Base-by-base conservation (phyloP, 2,888 invertebrate genomes). In the Dasysyrphus tricinctus region DNA sequence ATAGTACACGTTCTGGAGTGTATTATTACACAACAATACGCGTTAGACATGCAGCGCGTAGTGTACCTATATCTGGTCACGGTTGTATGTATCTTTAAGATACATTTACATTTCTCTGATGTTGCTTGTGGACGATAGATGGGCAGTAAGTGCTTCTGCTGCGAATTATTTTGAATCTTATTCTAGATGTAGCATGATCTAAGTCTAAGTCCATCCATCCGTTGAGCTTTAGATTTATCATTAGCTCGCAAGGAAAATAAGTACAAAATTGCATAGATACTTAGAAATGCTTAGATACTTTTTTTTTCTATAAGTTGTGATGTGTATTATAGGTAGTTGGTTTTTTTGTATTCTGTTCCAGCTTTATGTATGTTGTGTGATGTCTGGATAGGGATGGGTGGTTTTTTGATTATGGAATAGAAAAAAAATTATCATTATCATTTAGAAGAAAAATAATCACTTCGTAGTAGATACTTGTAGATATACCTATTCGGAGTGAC, bases 351-450 rank as follows among this genome's bases (percentile, higher is more conserved):
- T 69, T 32, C 49, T 57, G 11, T 32, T 63, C 14, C 12, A 47
- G 14, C 37, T 44, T n/a, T 47, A 32, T 19, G 16, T 44, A 19
- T 75, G 77, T 77, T 77, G 75, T 76, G 77, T 79, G 72, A 61
- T 73, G 61, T 74, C 57, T 72, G 65, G 86, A 79, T 73, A 82
- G 72, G 86, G 86, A 86, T 86, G 86, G 86, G 47, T 86, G 82
- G 42, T 74, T 74, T 77, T 81, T 81, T 85, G 77, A 85, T 85
- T 85, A 81, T 80, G 76, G 67, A 84, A 80, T 57, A 76, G 69
- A 73, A 73, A 75, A 24, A 73, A 69, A 75, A 57, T 8, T 77
- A 59, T 81, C 63, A 81, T 81, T 77, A 85, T 81, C 80, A 81
- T 77, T 74, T 49, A 63, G 37, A 70, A 84, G 76, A 65, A 65